These are phyloP conservation scores for Probaryconus sp. DNA, from an alignment of 1,140 invertebrate species.

Conservation along the genomic window DNA sequence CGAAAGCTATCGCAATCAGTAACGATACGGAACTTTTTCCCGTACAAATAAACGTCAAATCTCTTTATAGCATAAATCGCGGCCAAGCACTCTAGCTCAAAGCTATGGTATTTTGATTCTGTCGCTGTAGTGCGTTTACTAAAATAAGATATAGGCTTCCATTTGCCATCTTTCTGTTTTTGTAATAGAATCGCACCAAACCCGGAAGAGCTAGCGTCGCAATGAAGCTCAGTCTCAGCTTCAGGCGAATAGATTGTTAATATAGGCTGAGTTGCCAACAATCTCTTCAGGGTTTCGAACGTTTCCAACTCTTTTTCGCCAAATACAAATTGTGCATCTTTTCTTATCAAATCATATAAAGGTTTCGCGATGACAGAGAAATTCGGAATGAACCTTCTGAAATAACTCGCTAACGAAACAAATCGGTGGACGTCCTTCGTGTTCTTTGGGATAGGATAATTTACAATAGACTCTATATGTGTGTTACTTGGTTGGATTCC, in stretches of 20 bases:
- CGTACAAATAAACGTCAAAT: slow-evolving; percentile 4
- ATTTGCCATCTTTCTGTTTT: background rate
- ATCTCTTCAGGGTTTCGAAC: background rate
- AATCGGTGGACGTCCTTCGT: background rate
- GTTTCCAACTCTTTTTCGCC: background rate
- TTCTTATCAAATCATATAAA: background rate
- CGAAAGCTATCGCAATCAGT: slow-evolving; percentile 26
- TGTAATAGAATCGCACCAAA: slow-evolving; percentile 3
- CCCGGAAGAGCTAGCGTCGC: slow-evolving; percentile 2
- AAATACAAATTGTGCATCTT: background rate
- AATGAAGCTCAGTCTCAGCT: slow-evolving; percentile 10
- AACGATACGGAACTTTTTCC: slow-evolving; percentile 1
- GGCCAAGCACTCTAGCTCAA: slow-evolving; percentile 10
- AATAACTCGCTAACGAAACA: slow-evolving; percentile 1
- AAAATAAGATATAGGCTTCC: slow-evolving; percentile 1
- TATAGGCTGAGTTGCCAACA: background rate
- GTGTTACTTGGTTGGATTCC: too few species aligned
- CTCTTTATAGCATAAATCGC: background rate
- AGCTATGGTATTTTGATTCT: slow-evolving; percentile 2
- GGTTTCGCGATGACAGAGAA: slow-evolving; percentile 1
- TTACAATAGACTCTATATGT: too few species aligned
- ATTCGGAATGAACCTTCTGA: background rate
- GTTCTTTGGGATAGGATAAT: background rate
- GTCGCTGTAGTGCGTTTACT: background rate
- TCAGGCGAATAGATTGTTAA: background rate